Percentiles rank a stretch among this genome's conserved stretches.
phyloP scores from a whole-genome alignment of 92 coral and sea anemone species.

The Heliopora coerulea region DNA sequence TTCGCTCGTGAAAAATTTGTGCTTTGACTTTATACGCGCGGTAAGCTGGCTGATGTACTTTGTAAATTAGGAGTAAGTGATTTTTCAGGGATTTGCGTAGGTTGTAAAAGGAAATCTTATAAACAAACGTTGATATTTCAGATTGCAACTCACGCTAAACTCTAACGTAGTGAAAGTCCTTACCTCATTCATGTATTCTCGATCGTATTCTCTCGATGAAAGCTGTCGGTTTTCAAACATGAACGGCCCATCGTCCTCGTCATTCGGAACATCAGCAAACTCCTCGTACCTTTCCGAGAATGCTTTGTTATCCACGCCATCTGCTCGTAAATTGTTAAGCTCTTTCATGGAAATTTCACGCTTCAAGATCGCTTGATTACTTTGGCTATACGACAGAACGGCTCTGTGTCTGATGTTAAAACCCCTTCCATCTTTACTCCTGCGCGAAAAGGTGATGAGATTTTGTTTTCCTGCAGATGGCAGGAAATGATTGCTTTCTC shows the following conservation, averaged over 20 bases:
- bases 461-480: neutral
- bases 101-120: too few relatives aligned
- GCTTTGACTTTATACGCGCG: too few relatives aligned
- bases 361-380: slow-evolving; percentile 50
- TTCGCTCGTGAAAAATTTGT: too few relatives aligned
- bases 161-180: too few relatives aligned
- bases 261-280: slow-evolving; percentile 48
- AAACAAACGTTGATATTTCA: too few relatives aligned
- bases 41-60: too few relatives aligned
- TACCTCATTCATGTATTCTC: slow-evolving; percentile 40
- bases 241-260: slow-evolving; percentile 54
- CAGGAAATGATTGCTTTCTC: neutral
- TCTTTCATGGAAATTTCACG: slow-evolving; percentile 68
- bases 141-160: too few relatives aligned
- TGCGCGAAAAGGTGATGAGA: neutral
- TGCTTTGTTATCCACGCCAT: slow-evolving; percentile 67
- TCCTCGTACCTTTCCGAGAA: slow-evolving; percentile 53
- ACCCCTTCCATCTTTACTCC: slow-evolving; percentile 16
- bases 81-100: too few relatives aligned
- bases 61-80: too few relatives aligned
- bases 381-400: slow-evolving; percentile 56
- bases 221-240: slow-evolving; percentile 76
- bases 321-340: slow-evolving; percentile 69
- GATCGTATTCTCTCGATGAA: slow-evolving; percentile 36
- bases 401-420: slow-evolving; percentile 61